Evolutionary conservation across 2,113 vertebrate species (phyloP), one percentile per base, ranked within the genome.

Genomic region (Oncorhynchus masou): DNA sequence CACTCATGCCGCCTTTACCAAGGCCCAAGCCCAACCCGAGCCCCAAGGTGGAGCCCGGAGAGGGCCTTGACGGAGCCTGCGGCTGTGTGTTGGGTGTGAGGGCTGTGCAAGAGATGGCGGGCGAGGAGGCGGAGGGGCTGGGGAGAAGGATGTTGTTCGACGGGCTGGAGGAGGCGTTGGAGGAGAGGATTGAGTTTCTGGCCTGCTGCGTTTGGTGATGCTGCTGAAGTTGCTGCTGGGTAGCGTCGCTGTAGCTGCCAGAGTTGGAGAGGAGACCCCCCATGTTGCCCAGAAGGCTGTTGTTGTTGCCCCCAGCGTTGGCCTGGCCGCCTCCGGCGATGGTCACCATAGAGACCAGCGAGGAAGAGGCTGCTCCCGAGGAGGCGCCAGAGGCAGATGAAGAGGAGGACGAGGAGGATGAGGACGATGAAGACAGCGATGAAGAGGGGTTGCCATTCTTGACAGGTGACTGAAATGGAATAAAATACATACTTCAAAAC

Each of bases 361-460:
- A 90, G 76, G 90, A 90, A 7, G 90, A 84, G 73, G 77, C 76
- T 85, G 72, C 64, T 62, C 72, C 72, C 8, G 74, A 75, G 45
- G 87, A 75, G 9, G 75, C 69, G 15, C 88, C 88, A 3, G 90
- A 91, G 16, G 93, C 92, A 74, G 84, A 92, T 39, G 88, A 92
- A 5, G 88, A 93, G 2, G 85, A 92, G 22, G 89, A 90, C 1
- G 91, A 88, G 4, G 91, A 93, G 0, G 94, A 93, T 0, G 91
- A 92, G 0, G 92, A 86, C 0, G 92, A 87, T 4, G 93, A 90
- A 1, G 94, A 93, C 48, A 92, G 88, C 59, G 90, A 95, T 60
- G 94, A 91, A 4, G 93, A 95, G 48, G 95, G 95, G 90, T 91
- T 95, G 85, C 96, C 95, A 0, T 97, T 97, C 90, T 97, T 97